Evolutionary conservation across 2,113 vertebrate species (phyloP), one percentile per base, ranked within the genome.

Genomic region (Cygnus buccinator): DNA sequence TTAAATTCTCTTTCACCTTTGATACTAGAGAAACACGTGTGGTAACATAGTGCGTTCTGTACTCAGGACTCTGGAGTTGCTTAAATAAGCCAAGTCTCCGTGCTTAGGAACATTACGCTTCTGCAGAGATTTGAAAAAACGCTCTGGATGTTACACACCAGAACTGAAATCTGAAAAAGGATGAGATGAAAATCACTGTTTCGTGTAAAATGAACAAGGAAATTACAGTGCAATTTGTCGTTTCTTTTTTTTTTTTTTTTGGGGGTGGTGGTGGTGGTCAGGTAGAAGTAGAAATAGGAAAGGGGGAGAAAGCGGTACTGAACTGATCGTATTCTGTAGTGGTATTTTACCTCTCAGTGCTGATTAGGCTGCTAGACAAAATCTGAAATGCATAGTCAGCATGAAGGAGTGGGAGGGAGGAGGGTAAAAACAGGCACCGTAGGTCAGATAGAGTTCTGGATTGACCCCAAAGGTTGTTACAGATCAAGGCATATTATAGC

Each of bases 1-100:
- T 95, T 95, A 93, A 55, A 62, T 90, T 76, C 86, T 58, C 67
- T 91, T 78, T 94, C 84, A 97, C 87, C 94, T 93, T 95, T 93
- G 57, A 44, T 93, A 91, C 89, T 90, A 86, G 81, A 90, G 71
- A n/a, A 94, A 57, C 0, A 1, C 2, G 10, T 57, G 13, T 37
- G 77, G 65, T 78, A 63, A 66, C 52, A 8, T 20, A 58, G 37
- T 10, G 35, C 57, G 13, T 48, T 65, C 52, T 54, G 65, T 62
- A 11, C 23, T 33, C 33, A 43, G 44, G 63, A n/a, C 41, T 61
- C 48, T 57, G 65, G 19, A 43, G 14, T 72, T 75, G n/a, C 59
- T 65, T 26, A 46, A 76, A 46, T 52, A 63, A 63, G 19, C 8
- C 44, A 52, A 43, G 31, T 21, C 61, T n/a, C 14, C 35, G 11